Percentiles rank a stretch among this genome's conserved stretches.
Conservation (phyloP, 2,888 invertebrate genomes). For the Himalopsyche japonica region DNA sequence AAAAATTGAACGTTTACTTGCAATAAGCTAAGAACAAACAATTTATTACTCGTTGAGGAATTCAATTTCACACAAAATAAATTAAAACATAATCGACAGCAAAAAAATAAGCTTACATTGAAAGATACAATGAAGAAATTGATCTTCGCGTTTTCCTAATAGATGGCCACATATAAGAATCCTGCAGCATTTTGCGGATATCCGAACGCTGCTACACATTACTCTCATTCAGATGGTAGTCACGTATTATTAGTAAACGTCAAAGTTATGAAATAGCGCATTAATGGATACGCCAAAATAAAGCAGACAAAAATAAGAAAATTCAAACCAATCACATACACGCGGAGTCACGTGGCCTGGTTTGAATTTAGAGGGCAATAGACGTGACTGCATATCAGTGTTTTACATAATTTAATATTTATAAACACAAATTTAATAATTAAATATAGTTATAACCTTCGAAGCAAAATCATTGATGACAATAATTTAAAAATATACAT, state of each 20-base stretch:
- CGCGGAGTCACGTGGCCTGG: slow-evolving; percentile 1
- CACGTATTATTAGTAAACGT: background rate
- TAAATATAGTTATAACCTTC: no score
- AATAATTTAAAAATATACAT: no score
- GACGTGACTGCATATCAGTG: background rate
- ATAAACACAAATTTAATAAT: no score
- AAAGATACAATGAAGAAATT: background rate
- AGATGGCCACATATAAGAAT: background rate
- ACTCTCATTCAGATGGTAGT: background rate
- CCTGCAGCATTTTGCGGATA: background rate
- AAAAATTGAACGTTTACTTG: no score
- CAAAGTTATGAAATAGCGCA: background rate
- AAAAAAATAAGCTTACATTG: no score
- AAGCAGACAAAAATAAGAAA: background rate
- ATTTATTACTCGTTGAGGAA: no score
- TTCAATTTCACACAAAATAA: no score
- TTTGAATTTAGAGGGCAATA: slow-evolving; percentile 21
- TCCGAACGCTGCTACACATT: background rate
- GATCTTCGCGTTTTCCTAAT: background rate
- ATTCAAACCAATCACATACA: background rate
- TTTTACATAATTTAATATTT: no score
- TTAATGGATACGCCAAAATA: background rate
- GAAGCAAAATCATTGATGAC: no score
- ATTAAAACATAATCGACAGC: no score
- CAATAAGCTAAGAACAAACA: no score